Evolutionary conservation across 2,113 vertebrate genomes (phyloP), one percentile per base, ranked within the genome.

Genomic region (Picathartes gymnocephalus): DNA sequence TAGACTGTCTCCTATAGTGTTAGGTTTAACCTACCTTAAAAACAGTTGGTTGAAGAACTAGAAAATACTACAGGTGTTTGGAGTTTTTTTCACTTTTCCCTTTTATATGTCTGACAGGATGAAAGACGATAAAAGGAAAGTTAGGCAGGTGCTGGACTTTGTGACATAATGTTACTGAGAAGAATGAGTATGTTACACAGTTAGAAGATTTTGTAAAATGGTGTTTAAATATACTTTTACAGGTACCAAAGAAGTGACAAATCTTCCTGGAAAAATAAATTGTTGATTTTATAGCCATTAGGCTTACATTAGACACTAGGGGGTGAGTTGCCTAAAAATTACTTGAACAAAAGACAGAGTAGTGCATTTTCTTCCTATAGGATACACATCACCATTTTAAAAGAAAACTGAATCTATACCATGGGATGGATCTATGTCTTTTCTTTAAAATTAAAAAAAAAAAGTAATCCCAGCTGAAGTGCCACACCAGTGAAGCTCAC

Each of bases 301-400:
- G 22, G 27, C 6, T 64, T 79, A 3, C n/a, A 15, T 15, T 64
- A 14, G 19, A 80, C 6, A 50, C 27, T 30, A 42, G 16, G 5
- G 7, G 12, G 27, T 9, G 5, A 69, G 11, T 24, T 69, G 33
- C 28, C 25, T 35, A n/a, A 82, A 69, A 93, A 17, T 27, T 58
- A 11, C 35, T 45, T 44, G 5, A 83, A 4, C 10, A 73, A 62
- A 74, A 83, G 13, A 2, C 0, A 0, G 18, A 27, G 13, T 37
- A 4, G 2, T 42, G 7, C 4, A 13, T 77, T 82, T 79, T 76
- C 15, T 60, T 81, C 37, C 35, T 51, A 22, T 28, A 15, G 48
- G 7, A 66, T 22, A 68, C 4, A 76, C 4, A 68, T 35, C 4
- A 71, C 16, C 3, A 47, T 70, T 71, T 70, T 27, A 81, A 81